These are phyloP conservation scores for Lytechinus variegatus DNA, from an alignment of 35 echinoderm and acorn worm species.

Conservation along the genomic window DNA sequence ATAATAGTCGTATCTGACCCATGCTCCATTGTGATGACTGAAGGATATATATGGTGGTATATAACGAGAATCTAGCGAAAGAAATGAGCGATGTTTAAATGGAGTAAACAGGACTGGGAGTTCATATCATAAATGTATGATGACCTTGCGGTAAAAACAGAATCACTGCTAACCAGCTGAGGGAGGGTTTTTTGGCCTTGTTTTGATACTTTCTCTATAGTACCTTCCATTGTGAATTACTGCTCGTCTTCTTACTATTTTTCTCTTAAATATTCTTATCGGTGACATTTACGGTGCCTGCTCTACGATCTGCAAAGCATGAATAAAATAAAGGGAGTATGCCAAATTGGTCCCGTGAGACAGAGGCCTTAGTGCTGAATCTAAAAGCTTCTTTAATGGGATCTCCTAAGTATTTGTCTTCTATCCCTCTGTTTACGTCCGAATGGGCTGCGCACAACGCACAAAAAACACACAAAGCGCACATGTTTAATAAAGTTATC, in stretches of 20 bases:
- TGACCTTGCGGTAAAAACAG: not conserved
- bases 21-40: too few relatives aligned
- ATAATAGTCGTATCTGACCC: too few relatives aligned
- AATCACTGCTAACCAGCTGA: not conserved
- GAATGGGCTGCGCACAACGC: not conserved
- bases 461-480: not conserved
- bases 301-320: not conserved
- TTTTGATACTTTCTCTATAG: not conserved
- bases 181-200: not conserved
- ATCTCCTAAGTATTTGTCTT: not conserved
- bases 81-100: too few relatives aligned
- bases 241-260: not conserved
- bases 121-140: not conserved
- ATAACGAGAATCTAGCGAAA: too few relatives aligned
- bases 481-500: not conserved
- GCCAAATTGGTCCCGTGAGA: not conserved
- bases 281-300: not conserved
- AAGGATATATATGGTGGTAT: too few relatives aligned
- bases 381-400: not conserved
- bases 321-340: not conserved
- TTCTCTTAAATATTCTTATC: not conserved
- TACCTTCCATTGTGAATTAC: not conserved
- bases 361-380: not conserved
- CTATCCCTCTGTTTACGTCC: not conserved
- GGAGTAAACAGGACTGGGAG: too few relatives aligned